These are phyloP conservation scores for Caerostris darwini DNA, from an alignment of 1,140 invertebrate species.

Conservation along the genomic window DNA sequence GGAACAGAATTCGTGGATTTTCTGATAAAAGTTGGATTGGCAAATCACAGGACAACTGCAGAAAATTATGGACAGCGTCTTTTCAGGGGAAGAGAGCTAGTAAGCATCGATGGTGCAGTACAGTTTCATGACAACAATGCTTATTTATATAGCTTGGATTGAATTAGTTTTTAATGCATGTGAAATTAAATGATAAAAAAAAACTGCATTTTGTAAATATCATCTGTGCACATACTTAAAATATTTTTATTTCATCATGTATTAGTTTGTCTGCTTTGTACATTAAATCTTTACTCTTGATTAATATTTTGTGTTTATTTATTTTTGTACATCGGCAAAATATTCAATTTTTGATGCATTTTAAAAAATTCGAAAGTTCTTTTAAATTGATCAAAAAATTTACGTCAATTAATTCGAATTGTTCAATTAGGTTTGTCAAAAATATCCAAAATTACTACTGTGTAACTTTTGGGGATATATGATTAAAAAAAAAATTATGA, in stretches of 20 bases:
- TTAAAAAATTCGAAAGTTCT: too few species aligned
- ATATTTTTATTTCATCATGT: conserved; percentile 25
- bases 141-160: conserved; percentile 82
- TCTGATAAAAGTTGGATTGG: conserved; percentile 90
- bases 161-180: not conserved
- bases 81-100: conserved; percentile 90
- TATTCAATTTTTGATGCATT: too few species aligned
- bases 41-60: conserved; percentile 89
- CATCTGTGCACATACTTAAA: conserved; percentile 33
- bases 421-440: too few species aligned
- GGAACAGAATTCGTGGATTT: conserved; percentile 94
- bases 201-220: conserved; percentile 24
- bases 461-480: too few species aligned
- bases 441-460: too few species aligned
- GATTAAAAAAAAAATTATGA: too few species aligned
- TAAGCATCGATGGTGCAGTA: conserved; percentile 90
- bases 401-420: too few species aligned
- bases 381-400: too few species aligned
- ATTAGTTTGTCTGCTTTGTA: not conserved
- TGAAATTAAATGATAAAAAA: not conserved
- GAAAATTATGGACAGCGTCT: conserved; percentile 91
- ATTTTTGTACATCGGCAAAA: too few species aligned
- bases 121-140: conserved; percentile 87
- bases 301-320: not conserved
- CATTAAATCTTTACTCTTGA: not conserved